Evolutionary conservation across 1,140 invertebrate species (phyloP).

Genomic region (Brevipalpus yothersi): DNA sequence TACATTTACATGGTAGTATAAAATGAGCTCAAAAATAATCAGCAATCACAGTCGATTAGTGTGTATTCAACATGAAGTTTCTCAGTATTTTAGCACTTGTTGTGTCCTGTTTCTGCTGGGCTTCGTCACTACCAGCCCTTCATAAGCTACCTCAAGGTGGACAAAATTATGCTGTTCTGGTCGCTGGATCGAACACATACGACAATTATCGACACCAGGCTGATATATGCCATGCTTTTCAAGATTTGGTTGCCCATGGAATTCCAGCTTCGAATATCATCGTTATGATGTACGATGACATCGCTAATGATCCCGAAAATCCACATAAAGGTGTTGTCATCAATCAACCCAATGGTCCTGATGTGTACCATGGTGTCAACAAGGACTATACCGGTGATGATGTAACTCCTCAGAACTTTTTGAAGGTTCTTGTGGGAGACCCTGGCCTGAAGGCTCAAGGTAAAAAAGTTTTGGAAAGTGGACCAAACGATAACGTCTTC

Average conservation of each 20-base stretch:
- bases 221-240: conserved; percentile 35
- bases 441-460: conserved; percentile 9
- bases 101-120: too few relatives aligned
- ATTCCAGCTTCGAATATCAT: conserved; percentile 32
- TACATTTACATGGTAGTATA: too few relatives aligned
- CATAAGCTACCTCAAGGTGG: too few relatives aligned
- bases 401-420: conserved; percentile 25
- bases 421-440: conserved; percentile 29
- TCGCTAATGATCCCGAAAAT: conserved; percentile 29
- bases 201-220: conserved; percentile 37
- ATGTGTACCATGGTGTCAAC: conserved; percentile 31
- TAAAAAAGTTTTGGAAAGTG: conserved; percentile 23
- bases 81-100: too few relatives aligned
- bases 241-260: conserved; percentile 29
- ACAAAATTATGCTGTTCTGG: neutral
- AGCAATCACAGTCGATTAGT: too few relatives aligned
- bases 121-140: too few relatives aligned
- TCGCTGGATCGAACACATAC: conserved; percentile 27
- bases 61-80: too few relatives aligned
- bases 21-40: too few relatives aligned
- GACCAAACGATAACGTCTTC: conserved; percentile 32
- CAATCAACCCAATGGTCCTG: conserved; percentile 29
- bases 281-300: conserved; percentile 38
- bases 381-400: conserved; percentile 29
- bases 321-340: conserved; percentile 30